Percentiles rank a stretch among this genome's conserved stretches.
Evolutionary conservation across 2,888 invertebrate species (phyloP).

Genomic region (Eudasyphora cyanicolor): DNA sequence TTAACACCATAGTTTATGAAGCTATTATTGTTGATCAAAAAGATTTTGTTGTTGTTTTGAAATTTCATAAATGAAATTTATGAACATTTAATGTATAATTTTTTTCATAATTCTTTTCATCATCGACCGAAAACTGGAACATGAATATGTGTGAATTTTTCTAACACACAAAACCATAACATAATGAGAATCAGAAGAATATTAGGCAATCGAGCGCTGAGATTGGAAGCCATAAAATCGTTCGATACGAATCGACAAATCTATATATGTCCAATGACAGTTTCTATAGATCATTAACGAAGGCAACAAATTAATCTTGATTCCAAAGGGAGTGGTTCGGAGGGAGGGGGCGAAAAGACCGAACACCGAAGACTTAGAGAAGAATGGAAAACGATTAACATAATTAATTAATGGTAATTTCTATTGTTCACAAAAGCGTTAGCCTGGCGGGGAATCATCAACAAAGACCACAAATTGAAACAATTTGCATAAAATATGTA

Average conservation of each 20-base stretch:
- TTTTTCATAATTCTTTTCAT: not conserved
- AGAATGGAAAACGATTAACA: conserved; percentile 42
- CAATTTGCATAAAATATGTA: conserved; percentile 48
- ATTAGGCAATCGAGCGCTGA: not conserved
- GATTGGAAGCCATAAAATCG: no score
- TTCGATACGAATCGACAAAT: no score
- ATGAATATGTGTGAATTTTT: not conserved
- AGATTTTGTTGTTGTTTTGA: no score
- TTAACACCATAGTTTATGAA: conserved; percentile 41
- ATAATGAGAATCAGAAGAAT: not conserved
- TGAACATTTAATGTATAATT: not conserved
- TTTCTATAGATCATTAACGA: conserved; percentile 48
- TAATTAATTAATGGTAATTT: conserved; percentile 57
- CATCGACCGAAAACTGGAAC: not conserved
- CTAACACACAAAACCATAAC: not conserved
- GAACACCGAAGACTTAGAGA: not conserved
- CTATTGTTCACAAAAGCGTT: conserved; percentile 23
- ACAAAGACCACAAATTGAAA: conserved; percentile 21
- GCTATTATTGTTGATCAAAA: not conserved
- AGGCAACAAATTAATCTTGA: conserved; percentile 55
- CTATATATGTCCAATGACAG: conserved; percentile 13
- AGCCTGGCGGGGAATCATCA: not conserved
- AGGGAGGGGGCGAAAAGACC: no score
- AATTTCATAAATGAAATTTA: conserved; percentile 7
- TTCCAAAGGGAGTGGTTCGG: not conserved